A percentile compares a stretch with the other conserved stretches of the same genome.
Evolutionary conservation across 2,888 invertebrate genomes (phyloP).

Genomic region (Amphimallon solstitiale): DNA sequence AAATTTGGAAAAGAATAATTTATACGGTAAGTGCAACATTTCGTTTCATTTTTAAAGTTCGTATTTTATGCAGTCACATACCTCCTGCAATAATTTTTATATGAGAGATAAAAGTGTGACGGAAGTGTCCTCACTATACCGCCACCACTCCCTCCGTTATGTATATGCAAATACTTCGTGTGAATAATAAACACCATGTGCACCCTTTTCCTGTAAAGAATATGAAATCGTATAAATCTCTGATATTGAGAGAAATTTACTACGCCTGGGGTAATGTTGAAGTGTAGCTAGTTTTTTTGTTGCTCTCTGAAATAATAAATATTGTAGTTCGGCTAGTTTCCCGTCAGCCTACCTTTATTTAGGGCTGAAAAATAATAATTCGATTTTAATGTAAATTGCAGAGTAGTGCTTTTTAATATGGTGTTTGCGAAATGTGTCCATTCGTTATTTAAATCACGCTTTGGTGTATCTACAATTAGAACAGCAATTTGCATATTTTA

Average conservation of each 20-base stretch:
- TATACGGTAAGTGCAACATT: constrained; percentile 5
- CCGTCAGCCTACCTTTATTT: no score
- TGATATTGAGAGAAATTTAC: neutral
- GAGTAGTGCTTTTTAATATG: constrained; percentile 6
- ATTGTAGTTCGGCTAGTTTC: no score
- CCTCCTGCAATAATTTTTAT: constrained; percentile 4
- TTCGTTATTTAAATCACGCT: neutral
- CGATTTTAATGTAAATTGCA: no score
- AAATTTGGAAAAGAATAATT: neutral
- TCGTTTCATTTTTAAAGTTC: neutral
- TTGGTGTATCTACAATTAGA: neutral
- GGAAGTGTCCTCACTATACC: constrained; percentile 23
- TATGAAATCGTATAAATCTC: constrained; percentile 16
- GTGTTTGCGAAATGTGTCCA: neutral
- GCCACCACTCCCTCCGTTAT: constrained; percentile 5
- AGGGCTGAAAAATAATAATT: no score
- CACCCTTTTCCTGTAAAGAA: constrained; percentile 9
- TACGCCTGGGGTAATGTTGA: neutral
- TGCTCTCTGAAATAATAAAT: no score
- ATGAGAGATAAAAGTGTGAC: constrained; percentile 17
- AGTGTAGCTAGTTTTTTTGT: no score
- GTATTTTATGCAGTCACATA: constrained; percentile 3
- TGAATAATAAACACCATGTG: constrained; percentile 32
- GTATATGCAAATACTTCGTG: constrained; percentile 31
- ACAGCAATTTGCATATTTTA: no score